Conservation (phyloP, 2,113 vertebrate genomes). For the Hippocampus zosterae region DNA sequence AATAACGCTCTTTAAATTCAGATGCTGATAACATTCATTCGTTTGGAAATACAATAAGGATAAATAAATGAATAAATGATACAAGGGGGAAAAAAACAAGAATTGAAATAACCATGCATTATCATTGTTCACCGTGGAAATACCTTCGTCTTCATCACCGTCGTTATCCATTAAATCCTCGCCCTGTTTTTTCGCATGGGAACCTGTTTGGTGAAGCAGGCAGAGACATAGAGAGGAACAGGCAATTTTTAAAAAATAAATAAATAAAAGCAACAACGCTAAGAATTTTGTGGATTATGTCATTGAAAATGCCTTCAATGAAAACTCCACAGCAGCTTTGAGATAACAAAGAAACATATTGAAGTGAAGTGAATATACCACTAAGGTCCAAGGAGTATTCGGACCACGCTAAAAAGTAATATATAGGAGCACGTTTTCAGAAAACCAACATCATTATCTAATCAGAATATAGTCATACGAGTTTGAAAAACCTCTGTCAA, state of each 20-base stretch:
- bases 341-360: conserved; percentile 23
- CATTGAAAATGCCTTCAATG: conserved; percentile 14
- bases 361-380: neutral
- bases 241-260: conserved; percentile 87
- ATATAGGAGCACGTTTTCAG: neutral
- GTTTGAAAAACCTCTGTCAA: neutral
- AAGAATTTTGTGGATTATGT: conserved; percentile 35
- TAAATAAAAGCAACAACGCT: conserved; percentile 73
- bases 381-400: neutral
- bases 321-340: conserved; percentile 9
- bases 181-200: conserved; percentile 98
- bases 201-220: conserved; percentile 89
- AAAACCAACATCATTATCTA: neutral
- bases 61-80: neutral
- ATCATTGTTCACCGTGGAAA: conserved; percentile 85
- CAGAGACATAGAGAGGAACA: conserved; percentile 84
- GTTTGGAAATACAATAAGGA: neutral
- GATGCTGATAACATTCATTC: conserved; percentile 31
- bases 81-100: conserved; percentile 33
- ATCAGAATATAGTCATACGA: neutral
- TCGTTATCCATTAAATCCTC: conserved; percentile 99
- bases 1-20: conserved; percentile 30
- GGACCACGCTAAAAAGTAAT: neutral
- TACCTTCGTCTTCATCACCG: conserved; percentile 99
- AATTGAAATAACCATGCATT: conserved; percentile 80